A percentile compares a stretch with the other conserved stretches of the same genome.
Conservation (phyloP, 2,888 invertebrate species). For the Eilema sororculum region DNA sequence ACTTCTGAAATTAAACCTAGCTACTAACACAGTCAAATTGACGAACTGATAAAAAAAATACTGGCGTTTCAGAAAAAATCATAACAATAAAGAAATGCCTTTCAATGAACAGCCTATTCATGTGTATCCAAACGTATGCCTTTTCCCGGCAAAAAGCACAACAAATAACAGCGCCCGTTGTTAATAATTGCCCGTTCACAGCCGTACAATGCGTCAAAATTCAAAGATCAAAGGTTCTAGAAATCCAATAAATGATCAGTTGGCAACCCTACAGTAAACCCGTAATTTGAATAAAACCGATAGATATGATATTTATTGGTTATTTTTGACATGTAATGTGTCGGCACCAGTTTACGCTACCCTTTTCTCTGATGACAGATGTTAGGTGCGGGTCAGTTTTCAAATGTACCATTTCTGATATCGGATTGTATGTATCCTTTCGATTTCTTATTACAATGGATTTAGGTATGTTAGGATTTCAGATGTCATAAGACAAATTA, state of each 20-base stretch:
- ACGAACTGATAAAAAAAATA: too few species aligned
- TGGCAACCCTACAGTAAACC: conserved; percentile 1
- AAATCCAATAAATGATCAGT: conserved; percentile 11
- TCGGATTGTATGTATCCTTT: background rate
- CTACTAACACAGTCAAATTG: too few species aligned
- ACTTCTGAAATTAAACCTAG: too few species aligned
- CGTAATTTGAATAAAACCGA: conserved; percentile 11
- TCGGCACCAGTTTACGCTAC: conserved; percentile 5
- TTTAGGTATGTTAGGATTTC: background rate
- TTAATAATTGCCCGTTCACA: background rate
- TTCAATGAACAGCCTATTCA: background rate
- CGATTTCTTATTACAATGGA: conserved; percentile 12
- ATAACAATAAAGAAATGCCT: background rate
- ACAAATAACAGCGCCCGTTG: background rate
- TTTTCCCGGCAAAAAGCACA: background rate
- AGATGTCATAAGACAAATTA: too few species aligned
- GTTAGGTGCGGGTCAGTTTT: background rate
- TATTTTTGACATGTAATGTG: conserved; percentile 13
- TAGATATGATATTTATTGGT: conserved; percentile 15
- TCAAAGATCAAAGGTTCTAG: background rate
- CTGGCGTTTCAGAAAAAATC: background rate
- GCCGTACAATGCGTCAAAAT: background rate
- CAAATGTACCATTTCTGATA: background rate
- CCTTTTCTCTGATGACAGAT: conserved; percentile 11
- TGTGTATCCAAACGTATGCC: background rate